A percentile compares a stretch with the other conserved stretches of the same genome.
Conservation (phyloP, 2,797 vertebrate genomes). For the Cryptoblepharus egeriae region DNA sequence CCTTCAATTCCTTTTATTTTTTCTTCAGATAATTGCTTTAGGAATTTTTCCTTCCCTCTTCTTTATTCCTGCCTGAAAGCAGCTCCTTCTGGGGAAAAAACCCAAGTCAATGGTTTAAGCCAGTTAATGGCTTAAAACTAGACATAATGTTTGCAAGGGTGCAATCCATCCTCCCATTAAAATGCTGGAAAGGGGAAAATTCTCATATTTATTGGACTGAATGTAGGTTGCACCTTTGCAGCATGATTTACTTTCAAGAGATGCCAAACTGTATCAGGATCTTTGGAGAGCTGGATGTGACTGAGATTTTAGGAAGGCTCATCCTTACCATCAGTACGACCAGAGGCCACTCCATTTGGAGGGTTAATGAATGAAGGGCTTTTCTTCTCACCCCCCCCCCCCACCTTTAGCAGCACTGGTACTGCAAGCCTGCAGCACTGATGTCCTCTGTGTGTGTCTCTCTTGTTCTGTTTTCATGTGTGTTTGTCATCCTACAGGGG, state of each 20-base stretch:
- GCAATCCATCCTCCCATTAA: not conserved
- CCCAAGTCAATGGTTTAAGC: too few species aligned
- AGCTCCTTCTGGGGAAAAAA: not conserved
- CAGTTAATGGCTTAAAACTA: not conserved
- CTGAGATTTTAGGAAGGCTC: not conserved
- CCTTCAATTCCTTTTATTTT: not conserved
- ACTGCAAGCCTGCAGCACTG: not conserved
- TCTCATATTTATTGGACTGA: too few species aligned
- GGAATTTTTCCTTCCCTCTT: not conserved
- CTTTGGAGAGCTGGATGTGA: not conserved
- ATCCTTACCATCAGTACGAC: not conserved
- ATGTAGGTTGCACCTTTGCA: not conserved
- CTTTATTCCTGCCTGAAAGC: not conserved
- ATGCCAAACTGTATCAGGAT: not conserved
- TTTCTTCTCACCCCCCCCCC: not conserved
- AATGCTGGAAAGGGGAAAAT: not conserved
- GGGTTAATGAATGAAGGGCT: not conserved
- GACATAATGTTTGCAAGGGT: not conserved
- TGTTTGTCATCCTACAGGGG: constrained; percentile 84
- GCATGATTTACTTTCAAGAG: not conserved
- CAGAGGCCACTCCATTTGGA: not conserved
- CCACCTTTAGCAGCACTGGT: not conserved
- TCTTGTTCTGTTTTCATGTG: constrained; percentile 33
- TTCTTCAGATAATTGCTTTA: not conserved
- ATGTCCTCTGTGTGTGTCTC: constrained; percentile 5